These are phyloP conservation scores for Ostrea denselamellosa DNA, from an alignment of 1,140 invertebrate genomes.

Conservation along the genomic window DNA sequence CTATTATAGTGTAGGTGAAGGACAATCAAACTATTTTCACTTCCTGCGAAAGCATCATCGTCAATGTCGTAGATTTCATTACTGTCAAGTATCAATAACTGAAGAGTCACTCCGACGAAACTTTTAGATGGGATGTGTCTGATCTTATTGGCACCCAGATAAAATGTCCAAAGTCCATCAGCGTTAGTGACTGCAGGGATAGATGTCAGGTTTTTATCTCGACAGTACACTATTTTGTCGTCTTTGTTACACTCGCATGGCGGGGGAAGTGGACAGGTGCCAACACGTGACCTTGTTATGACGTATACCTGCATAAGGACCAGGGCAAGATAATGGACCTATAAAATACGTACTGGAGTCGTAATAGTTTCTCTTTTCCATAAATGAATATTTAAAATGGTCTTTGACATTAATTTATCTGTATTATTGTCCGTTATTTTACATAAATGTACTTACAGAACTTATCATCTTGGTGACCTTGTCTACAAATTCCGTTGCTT, in stretches of 20 bases:
- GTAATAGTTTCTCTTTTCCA: too few species aligned
- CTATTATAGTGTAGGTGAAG: conserved; percentile 41
- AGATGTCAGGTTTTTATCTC: conserved; percentile 38
- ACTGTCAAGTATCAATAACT: conserved; percentile 41
- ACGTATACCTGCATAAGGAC: neutral
- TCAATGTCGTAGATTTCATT: conserved; percentile 41
- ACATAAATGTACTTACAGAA: too few species aligned
- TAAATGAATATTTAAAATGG: too few species aligned
- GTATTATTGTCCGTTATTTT: too few species aligned
- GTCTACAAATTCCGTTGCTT: too few species aligned
- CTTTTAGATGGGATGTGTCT: neutral
- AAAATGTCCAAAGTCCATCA: neutral
- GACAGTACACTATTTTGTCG: conserved; percentile 28
- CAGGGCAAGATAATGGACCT: neutral
- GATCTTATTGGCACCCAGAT: conserved; percentile 42
- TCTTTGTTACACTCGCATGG: conserved; percentile 27
- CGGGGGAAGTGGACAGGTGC: conserved; percentile 23
- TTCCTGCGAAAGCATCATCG: conserved; percentile 38
- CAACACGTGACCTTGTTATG: neutral
- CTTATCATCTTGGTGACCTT: too few species aligned
- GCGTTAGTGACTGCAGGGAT: conserved; percentile 6
- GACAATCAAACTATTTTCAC: conserved; percentile 41
- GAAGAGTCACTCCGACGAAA: conserved; percentile 40
- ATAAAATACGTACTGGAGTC: neutral
- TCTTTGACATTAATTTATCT: too few species aligned